These are phyloP conservation scores for Pavo muticus DNA, from an alignment of 2,113 vertebrate species.

Conservation along the genomic window DNA sequence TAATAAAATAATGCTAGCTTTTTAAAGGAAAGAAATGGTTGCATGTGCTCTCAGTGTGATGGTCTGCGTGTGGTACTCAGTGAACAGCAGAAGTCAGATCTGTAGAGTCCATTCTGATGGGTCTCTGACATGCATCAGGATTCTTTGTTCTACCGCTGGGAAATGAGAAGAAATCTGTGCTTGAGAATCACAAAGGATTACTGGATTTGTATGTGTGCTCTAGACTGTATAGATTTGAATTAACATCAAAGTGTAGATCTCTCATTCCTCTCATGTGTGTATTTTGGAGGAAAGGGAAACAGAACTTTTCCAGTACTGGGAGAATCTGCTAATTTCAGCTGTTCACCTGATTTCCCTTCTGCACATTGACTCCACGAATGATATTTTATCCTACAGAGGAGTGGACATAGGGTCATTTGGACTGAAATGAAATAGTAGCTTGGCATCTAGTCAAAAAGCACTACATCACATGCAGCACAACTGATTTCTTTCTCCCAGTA, in stretches of 20 bases:
- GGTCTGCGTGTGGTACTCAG: slow-evolving; percentile 4
- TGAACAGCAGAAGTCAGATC: slow-evolving; percentile 17
- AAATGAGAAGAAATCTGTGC: slow-evolving; percentile 37
- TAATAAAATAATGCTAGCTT: slow-evolving; percentile 45
- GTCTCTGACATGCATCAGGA: not conserved
- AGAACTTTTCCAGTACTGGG: not conserved
- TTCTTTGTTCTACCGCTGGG: slow-evolving; percentile 23
- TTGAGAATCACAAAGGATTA: slow-evolving; percentile 32
- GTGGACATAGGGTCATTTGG: not conserved
- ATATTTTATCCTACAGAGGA: not conserved
- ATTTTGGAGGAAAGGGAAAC: not conserved
- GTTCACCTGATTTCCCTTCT: not conserved
- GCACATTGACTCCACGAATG: not conserved
- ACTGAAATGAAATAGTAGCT: not conserved
- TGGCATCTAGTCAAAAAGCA: not conserved
- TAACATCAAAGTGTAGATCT: slow-evolving; percentile 4
- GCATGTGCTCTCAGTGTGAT: slow-evolving; percentile 36
- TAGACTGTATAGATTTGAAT: slow-evolving; percentile 12
- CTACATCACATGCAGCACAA: not conserved
- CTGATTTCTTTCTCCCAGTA: not conserved
- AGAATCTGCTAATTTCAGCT: slow-evolving; percentile 3
- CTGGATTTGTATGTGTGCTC: slow-evolving; percentile 1
- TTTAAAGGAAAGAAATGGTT: slow-evolving; percentile 36
- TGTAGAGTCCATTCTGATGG: slow-evolving; percentile 9
- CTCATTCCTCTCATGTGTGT: not conserved